Percentiles rank a stretch among this genome's conserved stretches.
Evolutionary conservation across 2,113 vertebrate genomes (phyloP).

Genomic region (Phylloscopus trochilus): DNA sequence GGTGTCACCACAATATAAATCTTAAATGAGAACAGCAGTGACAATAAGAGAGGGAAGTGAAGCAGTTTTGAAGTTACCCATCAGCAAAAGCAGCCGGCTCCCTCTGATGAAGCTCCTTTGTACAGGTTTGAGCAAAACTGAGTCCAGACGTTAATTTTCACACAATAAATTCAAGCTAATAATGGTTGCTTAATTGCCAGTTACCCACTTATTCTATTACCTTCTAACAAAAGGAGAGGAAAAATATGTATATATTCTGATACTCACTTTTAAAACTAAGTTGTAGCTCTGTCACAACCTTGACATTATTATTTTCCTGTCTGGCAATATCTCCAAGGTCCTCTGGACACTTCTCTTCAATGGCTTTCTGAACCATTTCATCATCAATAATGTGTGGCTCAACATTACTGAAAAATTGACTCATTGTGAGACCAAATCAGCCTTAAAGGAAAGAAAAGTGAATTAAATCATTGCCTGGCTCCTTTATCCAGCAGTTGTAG

Average conservation of each 20-base stretch:
- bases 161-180: neutral
- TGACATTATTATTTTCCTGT: conserved; percentile 70
- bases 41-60: neutral
- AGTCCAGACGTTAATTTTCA: neutral
- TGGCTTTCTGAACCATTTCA: conserved; percentile 73
- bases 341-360: conserved; percentile 74
- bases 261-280: conserved; percentile 84
- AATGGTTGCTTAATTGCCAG: neutral
- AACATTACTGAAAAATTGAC: conserved; percentile 4
- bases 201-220: neutral
- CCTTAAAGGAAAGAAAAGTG: neutral
- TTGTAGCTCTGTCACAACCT: conserved; percentile 74
- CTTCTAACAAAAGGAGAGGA: neutral
- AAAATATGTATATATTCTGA: neutral
- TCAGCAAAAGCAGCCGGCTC: neutral
- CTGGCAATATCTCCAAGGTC: conserved; percentile 61
- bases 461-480: neutral
- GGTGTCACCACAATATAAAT: conserved; percentile 66
- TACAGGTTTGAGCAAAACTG: neutral
- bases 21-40: conserved; percentile 22
- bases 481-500: neutral
- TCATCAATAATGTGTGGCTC: conserved; percentile 80
- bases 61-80: neutral
- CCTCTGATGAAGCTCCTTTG: neutral
- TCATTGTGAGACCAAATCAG: conserved; percentile 43